These are phyloP conservation scores for Vesta saturnalis DNA, from an alignment of 2,888 invertebrate species.

Conservation along the genomic window DNA sequence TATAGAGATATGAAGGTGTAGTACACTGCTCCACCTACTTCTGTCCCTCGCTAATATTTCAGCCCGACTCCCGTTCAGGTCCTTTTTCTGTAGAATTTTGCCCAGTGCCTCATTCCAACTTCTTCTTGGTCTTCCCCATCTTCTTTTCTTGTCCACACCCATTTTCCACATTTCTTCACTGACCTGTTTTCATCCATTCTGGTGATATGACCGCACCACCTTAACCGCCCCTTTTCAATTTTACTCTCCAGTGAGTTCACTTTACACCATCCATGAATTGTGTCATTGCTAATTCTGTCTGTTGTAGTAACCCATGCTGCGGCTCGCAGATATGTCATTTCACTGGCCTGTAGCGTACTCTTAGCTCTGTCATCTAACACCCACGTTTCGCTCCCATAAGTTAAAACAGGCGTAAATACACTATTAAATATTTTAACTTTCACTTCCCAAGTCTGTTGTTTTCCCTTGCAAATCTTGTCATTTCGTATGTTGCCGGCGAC, in stretches of 20 bases:
- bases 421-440: too few species aligned
- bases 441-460: too few species aligned
- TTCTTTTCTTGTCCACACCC: not conserved
- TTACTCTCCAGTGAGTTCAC: not conserved
- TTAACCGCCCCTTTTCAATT: not conserved
- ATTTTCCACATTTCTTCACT: not conserved
- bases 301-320: slow-evolving; percentile 11
- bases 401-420: not conserved
- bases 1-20: not conserved
- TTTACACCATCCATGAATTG: not conserved
- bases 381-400: not conserved
- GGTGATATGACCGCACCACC: not conserved
- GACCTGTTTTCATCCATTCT: not conserved
- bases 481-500: too few species aligned
- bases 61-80: too few species aligned
- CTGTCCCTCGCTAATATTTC: not conserved
- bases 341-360: too few species aligned
- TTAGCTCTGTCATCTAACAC: not conserved
- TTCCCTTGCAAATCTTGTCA: too few species aligned
- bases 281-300: slow-evolving; percentile 4
- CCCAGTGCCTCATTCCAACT: too few species aligned
- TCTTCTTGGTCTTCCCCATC: not conserved
- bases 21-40: not conserved
- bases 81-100: too few species aligned
- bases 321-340: slow-evolving; percentile 1